These are phyloP conservation scores for Delia radicum DNA, from an alignment of 1,140 invertebrate species.

Conservation along the genomic window DNA sequence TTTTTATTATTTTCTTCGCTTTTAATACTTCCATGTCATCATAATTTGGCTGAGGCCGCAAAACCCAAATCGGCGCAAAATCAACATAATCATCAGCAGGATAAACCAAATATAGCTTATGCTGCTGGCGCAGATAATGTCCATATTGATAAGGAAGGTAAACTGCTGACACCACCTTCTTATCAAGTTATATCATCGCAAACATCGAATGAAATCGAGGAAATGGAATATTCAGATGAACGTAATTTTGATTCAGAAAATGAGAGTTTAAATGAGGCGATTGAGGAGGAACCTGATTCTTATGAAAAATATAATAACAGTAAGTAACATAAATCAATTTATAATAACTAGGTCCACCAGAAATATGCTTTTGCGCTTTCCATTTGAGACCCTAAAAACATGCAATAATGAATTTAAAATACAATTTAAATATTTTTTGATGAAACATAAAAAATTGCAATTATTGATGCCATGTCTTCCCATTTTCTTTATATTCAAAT, in stretches of 20 bases:
- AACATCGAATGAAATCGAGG: slow-evolving; percentile 47
- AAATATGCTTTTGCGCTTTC: no score
- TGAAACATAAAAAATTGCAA: no score
- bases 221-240: slow-evolving; percentile 44
- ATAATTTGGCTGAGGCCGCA: slow-evolving; percentile 32
- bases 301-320: slow-evolving; percentile 48
- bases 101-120: slow-evolving; percentile 27
- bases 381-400: no score
- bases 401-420: no score
- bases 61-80: slow-evolving; percentile 46
- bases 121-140: slow-evolving; percentile 28
- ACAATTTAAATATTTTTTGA: no score
- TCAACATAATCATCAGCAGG: slow-evolving; percentile 24
- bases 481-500: no score
- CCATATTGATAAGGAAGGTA: slow-evolving; percentile 16
- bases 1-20: slow-evolving; percentile 24
- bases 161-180: slow-evolving; percentile 33
- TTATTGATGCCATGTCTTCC: no score
- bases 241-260: slow-evolving; percentile 39
- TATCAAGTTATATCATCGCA: slow-evolving; percentile 47
- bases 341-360: no score
- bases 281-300: slow-evolving; percentile 36
- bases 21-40: slow-evolving; percentile 36
- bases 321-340: slow-evolving; percentile 37
- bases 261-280: slow-evolving; percentile 38